Base-by-base conservation (phyloP, 2,888 invertebrate genomes). In the Flexamia atlantica region DNA sequence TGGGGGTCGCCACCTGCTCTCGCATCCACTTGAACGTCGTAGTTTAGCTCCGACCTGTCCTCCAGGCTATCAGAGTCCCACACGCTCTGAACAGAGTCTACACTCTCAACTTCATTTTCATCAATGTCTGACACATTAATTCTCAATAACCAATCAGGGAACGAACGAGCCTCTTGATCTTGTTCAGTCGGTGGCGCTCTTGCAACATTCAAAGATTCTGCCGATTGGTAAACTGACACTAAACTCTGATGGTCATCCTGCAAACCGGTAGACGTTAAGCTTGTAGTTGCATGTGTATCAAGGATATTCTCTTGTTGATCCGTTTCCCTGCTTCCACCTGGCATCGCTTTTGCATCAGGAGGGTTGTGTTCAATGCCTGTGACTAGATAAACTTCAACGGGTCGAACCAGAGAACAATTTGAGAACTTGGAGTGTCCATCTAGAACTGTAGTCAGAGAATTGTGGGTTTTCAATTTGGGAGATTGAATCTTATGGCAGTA, bases 1-100 rank as follows among this genome's bases (percentile, higher is more conserved):
- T 46, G 74, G 7, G 74, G 79, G 20, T 79, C 79, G 17, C 79
- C 79, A 5, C 79, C 79, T 20, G 32, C 79, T 57, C 79, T 79
- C 12, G 79, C 30, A 30, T 57, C 79, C 7, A 36, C n/a, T 79
- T 53, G 79, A 9, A 53, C 79, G 30, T 57, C 57, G 28, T 50
- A 76, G 40, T 76, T 50, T 17, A 72, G 20, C 7, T 76, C 40
- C 17, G 17, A 3, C 10, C 30, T 12, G 5, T 64, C 64, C 25
- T 64, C 64, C 14, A 28, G 12, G 12, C 64, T 64, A 14, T 64
- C 32, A 79, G 36, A 20, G 14, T 57, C 79, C 50, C 57, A 53
- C 12, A 42, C 20, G n/a, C n/a, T 76, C n/a, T n/a, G 20, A 28
- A 23, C 46, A 5, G 76, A 76, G 36, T 50, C 40, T 79, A 30